phyloP scores from a whole-genome alignment of 2,888 invertebrate genomes.

The Ptychoptera albimana region DNA sequence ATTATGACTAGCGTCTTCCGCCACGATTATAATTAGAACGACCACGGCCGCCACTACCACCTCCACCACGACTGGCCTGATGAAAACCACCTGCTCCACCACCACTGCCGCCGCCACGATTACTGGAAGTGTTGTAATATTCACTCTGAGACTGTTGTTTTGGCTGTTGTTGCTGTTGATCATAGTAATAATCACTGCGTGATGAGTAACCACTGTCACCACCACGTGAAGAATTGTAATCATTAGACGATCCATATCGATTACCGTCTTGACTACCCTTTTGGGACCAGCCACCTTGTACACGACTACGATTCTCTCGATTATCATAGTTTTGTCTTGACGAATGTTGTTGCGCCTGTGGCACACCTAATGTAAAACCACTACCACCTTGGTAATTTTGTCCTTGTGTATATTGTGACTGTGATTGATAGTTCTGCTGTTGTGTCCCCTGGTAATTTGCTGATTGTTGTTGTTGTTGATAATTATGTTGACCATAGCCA shows the following conservation, averaged over 20 bases:
- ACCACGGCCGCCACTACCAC: constrained; percentile 17
- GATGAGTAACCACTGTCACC: constrained; percentile 11
- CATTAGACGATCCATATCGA: too few relatives aligned
- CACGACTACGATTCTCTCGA: constrained; percentile 22
- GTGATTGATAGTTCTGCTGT: constrained; percentile 11
- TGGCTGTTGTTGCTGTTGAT: constrained; percentile 13
- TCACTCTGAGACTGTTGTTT: constrained; percentile 2
- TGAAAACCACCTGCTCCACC: neutral
- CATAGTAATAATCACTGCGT: constrained; percentile 1
- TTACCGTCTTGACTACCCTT: constrained; percentile 11
- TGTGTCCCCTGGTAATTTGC: constrained; percentile 10
- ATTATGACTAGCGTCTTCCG: constrained; percentile 4
- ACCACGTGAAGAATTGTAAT: constrained; percentile 9
- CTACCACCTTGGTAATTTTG: constrained; percentile 6
- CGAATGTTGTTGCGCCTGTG: neutral
- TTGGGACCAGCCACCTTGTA: constrained; percentile 27
- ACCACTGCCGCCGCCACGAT: constrained; percentile 10
- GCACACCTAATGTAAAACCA: constrained; percentile 1
- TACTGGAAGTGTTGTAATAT: constrained; percentile 11
- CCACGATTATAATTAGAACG: constrained; percentile 27
- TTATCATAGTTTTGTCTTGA: constrained; percentile 11
- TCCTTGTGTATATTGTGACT: constrained; percentile 11
- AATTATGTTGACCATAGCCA: constrained; percentile 9
- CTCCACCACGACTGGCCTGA: constrained; percentile 8
- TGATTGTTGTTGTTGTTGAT: constrained; percentile 9